Conservation (phyloP, 2,888 invertebrate species). For the Platycnemis pennipes region DNA sequence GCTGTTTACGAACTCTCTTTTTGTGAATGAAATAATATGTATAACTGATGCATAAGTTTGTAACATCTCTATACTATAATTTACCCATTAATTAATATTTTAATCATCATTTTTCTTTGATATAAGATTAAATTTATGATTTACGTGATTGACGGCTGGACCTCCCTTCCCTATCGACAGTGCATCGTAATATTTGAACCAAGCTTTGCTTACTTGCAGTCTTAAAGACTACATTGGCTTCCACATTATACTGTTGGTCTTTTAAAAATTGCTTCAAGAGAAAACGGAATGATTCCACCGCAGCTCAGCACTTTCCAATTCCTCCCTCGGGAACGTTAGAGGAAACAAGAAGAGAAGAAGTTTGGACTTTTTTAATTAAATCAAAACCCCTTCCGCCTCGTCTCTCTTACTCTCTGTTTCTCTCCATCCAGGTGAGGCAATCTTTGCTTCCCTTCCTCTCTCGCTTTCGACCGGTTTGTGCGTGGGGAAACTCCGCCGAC, state of each 20-base stretch:
- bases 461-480: neutral
- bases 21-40: too few species aligned
- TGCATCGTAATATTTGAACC: too few species aligned
- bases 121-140: too few species aligned
- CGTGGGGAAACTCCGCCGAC: neutral
- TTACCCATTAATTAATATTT: too few species aligned
- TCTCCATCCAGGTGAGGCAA: neutral
- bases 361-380: neutral
- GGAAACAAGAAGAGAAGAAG: neutral
- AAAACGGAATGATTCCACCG: neutral
- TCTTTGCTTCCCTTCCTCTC: neutral
- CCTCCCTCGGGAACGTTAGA: neutral
- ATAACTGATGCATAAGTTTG: too few species aligned
- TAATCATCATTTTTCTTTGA: too few species aligned
- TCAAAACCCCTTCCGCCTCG: neutral
- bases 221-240: too few species aligned
- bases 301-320: neutral
- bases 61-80: too few species aligned
- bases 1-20: too few species aligned
- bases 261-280: neutral
- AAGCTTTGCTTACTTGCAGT: too few species aligned
- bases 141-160: too few species aligned
- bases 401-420: neutral
- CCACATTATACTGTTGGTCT: neutral
- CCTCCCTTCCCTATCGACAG: too few species aligned